Percentiles rank a stretch among this genome's conserved stretches.
These are phyloP conservation scores for Calliopsis andreniformis DNA, from an alignment of 1,140 invertebrate genomes.

Conservation along the genomic window DNA sequence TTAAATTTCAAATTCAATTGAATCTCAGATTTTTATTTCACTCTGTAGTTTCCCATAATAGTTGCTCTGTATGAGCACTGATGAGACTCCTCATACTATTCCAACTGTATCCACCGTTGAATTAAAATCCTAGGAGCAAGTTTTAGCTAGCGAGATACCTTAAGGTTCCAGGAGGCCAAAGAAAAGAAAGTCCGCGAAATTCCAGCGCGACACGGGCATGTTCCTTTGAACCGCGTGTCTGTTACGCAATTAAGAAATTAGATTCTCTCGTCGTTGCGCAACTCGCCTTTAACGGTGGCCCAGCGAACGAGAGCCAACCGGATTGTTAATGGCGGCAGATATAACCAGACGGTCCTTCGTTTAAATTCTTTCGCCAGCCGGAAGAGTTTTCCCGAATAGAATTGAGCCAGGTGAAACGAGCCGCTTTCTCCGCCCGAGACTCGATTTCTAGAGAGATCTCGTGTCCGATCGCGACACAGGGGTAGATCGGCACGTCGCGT, in stretches of 20 bases:
- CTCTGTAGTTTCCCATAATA: too few species aligned
- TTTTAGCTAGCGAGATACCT: too few species aligned
- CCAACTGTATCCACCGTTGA: too few species aligned
- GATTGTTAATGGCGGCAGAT: constrained; percentile 7
- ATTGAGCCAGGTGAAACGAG: constrained; percentile 3
- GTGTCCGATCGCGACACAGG: not conserved
- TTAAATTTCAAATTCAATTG: too few species aligned
- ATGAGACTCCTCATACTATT: too few species aligned
- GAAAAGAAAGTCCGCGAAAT: constrained; percentile 60
- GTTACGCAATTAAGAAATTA: constrained; percentile 60
- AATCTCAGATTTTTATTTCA: too few species aligned
- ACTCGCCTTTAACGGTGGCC: constrained; percentile 38
- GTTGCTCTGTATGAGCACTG: too few species aligned
- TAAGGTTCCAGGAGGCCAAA: too few species aligned
- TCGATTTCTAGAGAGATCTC: constrained; percentile 12
- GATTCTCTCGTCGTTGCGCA: constrained; percentile 58
- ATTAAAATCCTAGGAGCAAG: too few species aligned
- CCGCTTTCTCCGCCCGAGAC: not conserved
- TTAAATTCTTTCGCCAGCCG: not conserved
- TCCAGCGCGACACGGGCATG: constrained; percentile 8
- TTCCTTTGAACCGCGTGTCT: not conserved
- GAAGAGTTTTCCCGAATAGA: constrained; percentile 15
- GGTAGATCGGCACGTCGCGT: not conserved
- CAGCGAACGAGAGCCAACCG: constrained; percentile 9
- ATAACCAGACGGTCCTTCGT: constrained; percentile 18